Percentiles rank a stretch among this genome's conserved stretches.
These are phyloP conservation scores for Zaprionus obscuricornis DNA, from an alignment of 2,888 invertebrate genomes.

Conservation along the genomic window DNA sequence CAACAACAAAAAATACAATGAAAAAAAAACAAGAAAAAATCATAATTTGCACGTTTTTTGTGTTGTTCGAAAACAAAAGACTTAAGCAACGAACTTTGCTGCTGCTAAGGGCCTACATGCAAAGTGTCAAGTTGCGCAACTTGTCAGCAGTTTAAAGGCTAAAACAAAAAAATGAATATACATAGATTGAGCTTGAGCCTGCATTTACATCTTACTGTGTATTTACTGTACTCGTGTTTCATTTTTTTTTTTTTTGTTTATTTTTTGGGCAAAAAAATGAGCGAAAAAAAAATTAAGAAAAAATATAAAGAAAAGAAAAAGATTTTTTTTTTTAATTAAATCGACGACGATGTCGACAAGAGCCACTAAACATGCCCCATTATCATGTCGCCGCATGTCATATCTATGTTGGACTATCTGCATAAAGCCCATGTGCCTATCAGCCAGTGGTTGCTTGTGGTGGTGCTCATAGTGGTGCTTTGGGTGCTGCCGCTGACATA, in stretches of 20 bases:
- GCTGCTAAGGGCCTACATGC: slow-evolving; percentile 69
- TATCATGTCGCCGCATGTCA: slow-evolving; percentile 70
- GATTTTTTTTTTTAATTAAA: slow-evolving; percentile 63
- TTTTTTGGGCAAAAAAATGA: no score
- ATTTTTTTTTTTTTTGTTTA: no score
- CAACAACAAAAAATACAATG: slow-evolving; percentile 1
- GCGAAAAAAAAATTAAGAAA: no score
- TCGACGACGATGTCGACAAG: slow-evolving; percentile 23
- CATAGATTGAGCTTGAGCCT: slow-evolving; percentile 4
- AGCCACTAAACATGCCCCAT: slow-evolving; percentile 78
- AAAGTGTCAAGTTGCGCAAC: slow-evolving; percentile 79
- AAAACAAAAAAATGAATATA: no score
- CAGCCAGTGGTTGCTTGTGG: slow-evolving; percentile 21
- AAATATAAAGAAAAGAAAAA: no score
- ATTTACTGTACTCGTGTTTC: no score
- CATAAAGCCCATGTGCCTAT: slow-evolving; percentile 68
- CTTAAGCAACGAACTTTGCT: slow-evolving; percentile 70
- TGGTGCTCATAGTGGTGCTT: slow-evolving; percentile 36
- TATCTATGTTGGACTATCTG: slow-evolving; percentile 73
- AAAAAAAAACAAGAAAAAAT: slow-evolving; percentile 41
- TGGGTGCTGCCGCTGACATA: slow-evolving; percentile 74
- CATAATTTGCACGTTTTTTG: slow-evolving; percentile 78
- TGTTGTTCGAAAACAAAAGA: slow-evolving; percentile 74
- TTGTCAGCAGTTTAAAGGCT: slow-evolving; percentile 55
- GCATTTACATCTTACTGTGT: background rate